Evolutionary conservation across 1,140 invertebrate genomes (phyloP).

Genomic region (Drosophila parvula): DNA sequence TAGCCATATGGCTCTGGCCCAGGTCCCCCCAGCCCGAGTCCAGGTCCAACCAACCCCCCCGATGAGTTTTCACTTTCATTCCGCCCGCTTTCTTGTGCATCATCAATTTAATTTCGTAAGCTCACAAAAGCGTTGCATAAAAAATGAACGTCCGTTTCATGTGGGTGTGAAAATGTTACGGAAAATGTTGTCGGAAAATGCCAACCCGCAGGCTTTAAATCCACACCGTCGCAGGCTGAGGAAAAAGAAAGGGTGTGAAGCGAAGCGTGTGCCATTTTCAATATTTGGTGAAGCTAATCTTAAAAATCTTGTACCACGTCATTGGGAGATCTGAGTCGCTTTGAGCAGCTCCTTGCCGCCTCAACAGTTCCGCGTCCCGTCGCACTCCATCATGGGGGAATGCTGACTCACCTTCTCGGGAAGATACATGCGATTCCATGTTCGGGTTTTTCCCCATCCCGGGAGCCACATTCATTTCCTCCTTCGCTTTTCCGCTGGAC

Average conservation of each 20-base stretch:
- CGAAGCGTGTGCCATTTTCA: constrained; percentile 71
- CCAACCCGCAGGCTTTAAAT: constrained; percentile 49
- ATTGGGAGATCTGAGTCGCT: constrained; percentile 39
- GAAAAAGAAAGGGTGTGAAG: constrained; percentile 73
- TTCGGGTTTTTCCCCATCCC: constrained; percentile 2
- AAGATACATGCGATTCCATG: constrained; percentile 1
- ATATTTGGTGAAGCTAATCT: constrained; percentile 74
- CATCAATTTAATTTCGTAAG: constrained; percentile 80
- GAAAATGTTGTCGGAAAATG: constrained; percentile 20
- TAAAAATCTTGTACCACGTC: constrained; percentile 74
- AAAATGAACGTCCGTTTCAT: constrained; percentile 67
- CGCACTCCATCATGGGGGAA: constrained; percentile 9
- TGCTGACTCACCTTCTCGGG: constrained; percentile 66
- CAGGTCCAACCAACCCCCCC: constrained; percentile 11
- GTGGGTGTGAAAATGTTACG: constrained; percentile 67
- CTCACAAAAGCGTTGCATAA: constrained; percentile 72
- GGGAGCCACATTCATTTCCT: constrained; percentile 33
- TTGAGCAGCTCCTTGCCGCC: constrained; percentile 45
- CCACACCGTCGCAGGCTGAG: neutral
- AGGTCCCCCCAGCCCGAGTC: neutral
- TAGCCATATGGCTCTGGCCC: constrained; percentile 48
- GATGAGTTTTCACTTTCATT: constrained; percentile 64
- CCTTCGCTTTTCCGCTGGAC: constrained; percentile 22
- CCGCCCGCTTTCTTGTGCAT: constrained; percentile 55
- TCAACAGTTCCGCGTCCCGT: constrained; percentile 55